A percentile compares a stretch with the other conserved stretches of the same genome.
Conservation (phyloP, 1,140 invertebrate genomes). For the Drosophila baimaii region DNA sequence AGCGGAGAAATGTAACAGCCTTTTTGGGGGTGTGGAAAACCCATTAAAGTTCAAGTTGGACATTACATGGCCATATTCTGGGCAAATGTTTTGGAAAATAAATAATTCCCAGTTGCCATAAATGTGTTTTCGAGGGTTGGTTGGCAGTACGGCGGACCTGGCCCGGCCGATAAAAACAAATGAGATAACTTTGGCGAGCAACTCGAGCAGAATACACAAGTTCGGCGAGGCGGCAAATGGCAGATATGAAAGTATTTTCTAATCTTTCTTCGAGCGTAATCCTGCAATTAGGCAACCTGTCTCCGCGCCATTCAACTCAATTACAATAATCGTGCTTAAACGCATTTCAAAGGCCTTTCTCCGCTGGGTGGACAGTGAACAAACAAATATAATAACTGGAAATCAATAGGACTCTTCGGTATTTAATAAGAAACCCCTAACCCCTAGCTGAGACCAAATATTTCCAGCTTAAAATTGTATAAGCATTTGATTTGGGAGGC, state of each 20-base stretch:
- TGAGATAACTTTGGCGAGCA: slow-evolving; percentile 41
- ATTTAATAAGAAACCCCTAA: no score
- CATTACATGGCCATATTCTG: slow-evolving; percentile 62
- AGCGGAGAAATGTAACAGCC: slow-evolving; percentile 17
- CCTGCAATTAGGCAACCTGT: slow-evolving; percentile 43
- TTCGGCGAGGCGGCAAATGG: slow-evolving; percentile 8
- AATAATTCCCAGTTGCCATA: slow-evolving; percentile 56
- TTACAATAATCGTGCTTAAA: slow-evolving; percentile 15
- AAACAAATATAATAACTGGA: not conserved
- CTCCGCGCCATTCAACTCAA: slow-evolving; percentile 17
- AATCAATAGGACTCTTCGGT: no score
- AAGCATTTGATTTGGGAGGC: no score
- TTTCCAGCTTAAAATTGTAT: no score
- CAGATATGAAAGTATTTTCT: slow-evolving; percentile 23
- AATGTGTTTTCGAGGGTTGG: slow-evolving; percentile 40
- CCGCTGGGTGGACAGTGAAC: not conserved
- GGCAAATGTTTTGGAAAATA: slow-evolving; percentile 60
- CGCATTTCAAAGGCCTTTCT: slow-evolving; percentile 10
- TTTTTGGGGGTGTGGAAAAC: slow-evolving; percentile 35
- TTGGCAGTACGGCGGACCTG: slow-evolving; percentile 5
- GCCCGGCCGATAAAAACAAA: slow-evolving; percentile 43
- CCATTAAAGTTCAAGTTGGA: slow-evolving; percentile 71
- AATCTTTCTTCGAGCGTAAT: slow-evolving; percentile 28
- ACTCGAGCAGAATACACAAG: slow-evolving; percentile 38
- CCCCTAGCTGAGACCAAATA: no score